Base-by-base conservation (phyloP, 30 jellyfish, hydroid and myxozoan genomes). In the Chironex yamaguchii region DNA sequence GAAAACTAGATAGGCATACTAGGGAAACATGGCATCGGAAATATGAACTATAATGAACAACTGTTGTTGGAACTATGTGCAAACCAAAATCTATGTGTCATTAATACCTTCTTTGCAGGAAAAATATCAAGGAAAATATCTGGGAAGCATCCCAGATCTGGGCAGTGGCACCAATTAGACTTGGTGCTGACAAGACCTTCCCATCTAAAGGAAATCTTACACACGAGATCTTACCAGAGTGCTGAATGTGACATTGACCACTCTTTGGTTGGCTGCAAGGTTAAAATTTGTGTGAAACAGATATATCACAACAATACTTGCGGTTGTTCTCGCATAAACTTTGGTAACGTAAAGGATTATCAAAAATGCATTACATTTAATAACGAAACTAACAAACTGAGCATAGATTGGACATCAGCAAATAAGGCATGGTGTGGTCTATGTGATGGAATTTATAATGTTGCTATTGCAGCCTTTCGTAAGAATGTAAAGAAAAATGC, bases 221-320 rank as follows among this genome's bases (percentile, higher is more conserved):
- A 71, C 76, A 71, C 85, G 30, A 71, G 35, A 71, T 22, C 85
- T 29, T 71, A 33, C 28, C 85, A 71, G 76, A 71, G 85, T 36
- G 85, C 71, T 71, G 72, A 71, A 11, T 71, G 85, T 36, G 85
- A 71, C 53, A 35, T 49, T 36, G 85, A 71, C 76, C 85, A 71
- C 28, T 22, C 71, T 42, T 49, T 71, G 26, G 72, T 71, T 3
- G 66, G 85, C 29, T 36, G 76, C 76, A 71, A 36, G 85, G 14
- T 34, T 36, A 13, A 36, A 36, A 34, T 36, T 23, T 71, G 25
- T 34, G 76, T 36, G 26, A 36, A 71, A 71, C 42, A 71, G 29
- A 68, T 49, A 31, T 20, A 71, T 49, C 34, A 42, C 87, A 74
- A 28, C 0, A 28, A 74, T 4, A 42, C 50, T 21, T 49, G 13